Evolutionary conservation across 1,140 invertebrate species (phyloP).

Genomic region (Tenebrio molitor): DNA sequence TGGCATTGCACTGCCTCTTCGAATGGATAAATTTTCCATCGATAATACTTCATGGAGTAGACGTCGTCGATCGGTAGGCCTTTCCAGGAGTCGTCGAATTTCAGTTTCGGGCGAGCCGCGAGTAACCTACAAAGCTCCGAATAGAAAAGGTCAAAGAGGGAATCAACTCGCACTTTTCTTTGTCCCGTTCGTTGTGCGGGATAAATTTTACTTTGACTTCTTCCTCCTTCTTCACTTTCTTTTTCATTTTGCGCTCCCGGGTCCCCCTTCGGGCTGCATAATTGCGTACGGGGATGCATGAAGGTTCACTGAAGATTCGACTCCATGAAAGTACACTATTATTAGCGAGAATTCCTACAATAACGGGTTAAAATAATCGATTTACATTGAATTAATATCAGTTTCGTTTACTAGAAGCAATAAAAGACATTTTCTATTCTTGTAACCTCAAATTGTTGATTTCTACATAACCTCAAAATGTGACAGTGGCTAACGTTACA

Average conservation of each 20-base stretch:
- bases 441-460: too few relatives aligned
- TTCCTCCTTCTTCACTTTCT: constrained; percentile 79
- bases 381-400: too few relatives aligned
- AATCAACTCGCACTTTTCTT: constrained; percentile 64
- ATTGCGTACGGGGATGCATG: constrained; percentile 43
- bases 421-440: not conserved
- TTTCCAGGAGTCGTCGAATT: constrained; percentile 72
- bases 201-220: constrained; percentile 77
- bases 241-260: constrained; percentile 77
- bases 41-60: constrained; percentile 73
- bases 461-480: too few relatives aligned
- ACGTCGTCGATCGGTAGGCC: constrained; percentile 76
- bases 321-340: not conserved
- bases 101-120: constrained; percentile 55
- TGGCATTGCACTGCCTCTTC: constrained; percentile 80
- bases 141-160: constrained; percentile 22
- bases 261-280: constrained; percentile 84
- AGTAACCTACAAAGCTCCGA: constrained; percentile 52
- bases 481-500: too few relatives aligned
- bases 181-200: constrained; percentile 73
- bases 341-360: not conserved
- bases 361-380: too few relatives aligned
- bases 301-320: not conserved
- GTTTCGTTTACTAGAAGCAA: not conserved
- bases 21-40: constrained; percentile 75